These are phyloP conservation scores for Cheilosia grossa DNA, from an alignment of 2,888 invertebrate species.

Conservation along the genomic window DNA sequence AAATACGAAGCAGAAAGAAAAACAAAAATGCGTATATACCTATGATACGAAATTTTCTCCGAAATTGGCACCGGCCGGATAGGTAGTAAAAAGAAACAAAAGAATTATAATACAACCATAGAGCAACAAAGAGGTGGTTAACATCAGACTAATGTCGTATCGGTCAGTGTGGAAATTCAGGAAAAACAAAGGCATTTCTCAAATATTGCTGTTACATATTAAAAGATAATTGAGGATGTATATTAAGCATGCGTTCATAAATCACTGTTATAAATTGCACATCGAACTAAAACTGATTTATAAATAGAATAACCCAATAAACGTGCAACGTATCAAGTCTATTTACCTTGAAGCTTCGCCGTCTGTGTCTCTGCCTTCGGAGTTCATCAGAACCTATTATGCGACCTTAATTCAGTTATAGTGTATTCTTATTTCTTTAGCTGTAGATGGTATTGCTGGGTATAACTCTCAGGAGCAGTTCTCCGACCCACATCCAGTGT, in stretches of 20 bases:
- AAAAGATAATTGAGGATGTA: neutral
- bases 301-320: conserved; percentile 35
- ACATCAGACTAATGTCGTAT: conserved; percentile 21
- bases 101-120: conserved; percentile 1
- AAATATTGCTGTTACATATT: neutral
- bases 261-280: neutral
- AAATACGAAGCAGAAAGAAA: neutral
- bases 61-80: neutral
- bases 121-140: conserved; percentile 49
- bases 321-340: conserved; percentile 1
- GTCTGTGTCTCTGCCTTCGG: conserved; percentile 82
- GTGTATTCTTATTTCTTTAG: conserved; percentile 17
- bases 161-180: conserved; percentile 7
- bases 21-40: neutral
- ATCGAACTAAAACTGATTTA: neutral
- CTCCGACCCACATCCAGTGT: conserved; percentile 28
- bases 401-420: conserved; percentile 19
- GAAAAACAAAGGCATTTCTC: conserved; percentile 51
- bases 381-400: conserved; percentile 82
- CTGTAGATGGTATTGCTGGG: conserved; percentile 14
- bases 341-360: conserved; percentile 85
- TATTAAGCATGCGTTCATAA: neutral
- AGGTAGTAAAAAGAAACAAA: conserved; percentile 6
- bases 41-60: neutral
- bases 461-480: conserved; percentile 3